Evolutionary conservation across 2,888 invertebrate species (phyloP), one percentile per base, ranked within the genome.

Genomic region (Caenorhabditis sp.): DNA sequence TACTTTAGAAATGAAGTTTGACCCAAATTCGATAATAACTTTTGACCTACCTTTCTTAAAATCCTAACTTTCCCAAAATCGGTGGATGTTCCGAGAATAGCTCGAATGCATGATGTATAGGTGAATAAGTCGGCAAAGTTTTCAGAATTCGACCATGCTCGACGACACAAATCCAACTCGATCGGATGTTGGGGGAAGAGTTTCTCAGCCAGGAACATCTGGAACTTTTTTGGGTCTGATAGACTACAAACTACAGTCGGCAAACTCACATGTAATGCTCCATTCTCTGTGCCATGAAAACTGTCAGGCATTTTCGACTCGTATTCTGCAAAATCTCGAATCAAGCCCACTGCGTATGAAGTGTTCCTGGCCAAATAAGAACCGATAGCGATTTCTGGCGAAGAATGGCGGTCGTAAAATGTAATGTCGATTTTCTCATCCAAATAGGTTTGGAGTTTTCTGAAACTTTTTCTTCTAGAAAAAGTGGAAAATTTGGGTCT

Each of bases 31-130:
- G 5, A 51, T 12, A 0, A 59, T n/a, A n/a, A n/a, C n/a, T 47
- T n/a, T 8, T 51, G 31, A 38, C 38, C 7, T n/a, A 82, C 85
- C 51, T 86, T 87, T 51, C 26, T 44, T 63, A 83, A 77, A 16
- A 87, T 79, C 59, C 79, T 64, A 0, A 87, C 59, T 51, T 69
- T 80, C 19, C 77, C 87, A 41, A 86, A 73, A 41, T 85, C 75
- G 0, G 73, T 80, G 5, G 41, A 19, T 2, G 69, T 38, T 24
- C 90, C 90, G 10, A 90, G 66, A 14, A 90, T 75, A 5, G 74
- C 51, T 54, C 88, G 80, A 8, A 82, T 79, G 58, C 90, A 90
- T 1, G 88, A 77, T 74, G 89, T 88, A 69, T 85, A 90, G 28
- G 77, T 76, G 63, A 86, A 86, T 10, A 90, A 66, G 51, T 86